Evolutionary conservation across 1,140 invertebrate genomes (phyloP).

Genomic region (Hylyphantes graminicola): DNA sequence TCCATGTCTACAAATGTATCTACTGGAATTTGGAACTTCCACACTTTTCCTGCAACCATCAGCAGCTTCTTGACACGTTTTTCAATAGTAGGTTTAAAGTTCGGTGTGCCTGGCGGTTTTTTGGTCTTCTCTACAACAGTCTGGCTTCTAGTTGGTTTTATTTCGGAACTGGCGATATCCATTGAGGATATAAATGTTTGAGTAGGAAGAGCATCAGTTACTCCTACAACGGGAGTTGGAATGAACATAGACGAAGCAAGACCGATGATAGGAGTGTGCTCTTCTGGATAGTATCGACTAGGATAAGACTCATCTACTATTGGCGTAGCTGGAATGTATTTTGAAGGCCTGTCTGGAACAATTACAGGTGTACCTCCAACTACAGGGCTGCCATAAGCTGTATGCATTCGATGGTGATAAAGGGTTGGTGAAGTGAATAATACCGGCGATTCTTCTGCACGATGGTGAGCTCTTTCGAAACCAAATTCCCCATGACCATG

Average conservation of each 20-base stretch:
- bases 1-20: conserved; percentile 86
- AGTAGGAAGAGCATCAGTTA: conserved; percentile 57
- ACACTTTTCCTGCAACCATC: conserved; percentile 84
- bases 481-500: conserved; percentile 57
- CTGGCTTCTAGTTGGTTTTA: conserved; percentile 49
- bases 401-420: conserved; percentile 35
- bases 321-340: conserved; percentile 45
- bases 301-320: conserved; percentile 55
- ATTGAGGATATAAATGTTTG: conserved; percentile 45
- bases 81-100: conserved; percentile 76
- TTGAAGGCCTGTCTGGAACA: conserved; percentile 59
- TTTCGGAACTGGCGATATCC: conserved; percentile 48
- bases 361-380: conserved; percentile 60
- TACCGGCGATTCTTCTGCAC: conserved; percentile 30
- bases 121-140: conserved; percentile 45
- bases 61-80: conserved; percentile 79
- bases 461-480: conserved; percentile 32
- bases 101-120: conserved; percentile 49
- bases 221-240: conserved; percentile 57
- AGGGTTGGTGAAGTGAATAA: conserved; percentile 43
- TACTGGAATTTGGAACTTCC: conserved; percentile 77
- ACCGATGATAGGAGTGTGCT: conserved; percentile 62
- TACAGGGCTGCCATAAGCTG: conserved; percentile 7
- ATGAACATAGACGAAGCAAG: conserved; percentile 56
- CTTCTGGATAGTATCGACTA: conserved; percentile 62